phyloP scores from a whole-genome alignment of 30 jellyfish, hydroid and myxozoan genomes.

The Turritopsis rubra region DNA sequence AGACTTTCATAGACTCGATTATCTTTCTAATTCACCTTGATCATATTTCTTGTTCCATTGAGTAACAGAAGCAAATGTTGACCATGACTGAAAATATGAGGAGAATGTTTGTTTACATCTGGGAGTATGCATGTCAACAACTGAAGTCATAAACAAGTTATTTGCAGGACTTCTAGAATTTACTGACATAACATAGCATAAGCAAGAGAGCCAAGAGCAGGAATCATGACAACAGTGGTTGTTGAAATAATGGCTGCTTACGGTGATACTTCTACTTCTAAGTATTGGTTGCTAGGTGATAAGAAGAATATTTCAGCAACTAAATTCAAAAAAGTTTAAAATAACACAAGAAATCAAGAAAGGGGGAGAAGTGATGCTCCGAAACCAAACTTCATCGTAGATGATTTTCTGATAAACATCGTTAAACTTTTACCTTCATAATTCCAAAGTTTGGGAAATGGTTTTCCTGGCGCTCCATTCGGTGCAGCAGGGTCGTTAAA shows the following conservation, averaged over 20 bases:
- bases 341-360: not conserved
- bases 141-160: not conserved
- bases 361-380: not conserved
- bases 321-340: constrained; percentile 27
- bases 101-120: not conserved
- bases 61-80: constrained; percentile 80
- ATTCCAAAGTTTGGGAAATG: constrained; percentile 85
- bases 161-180: too few relatives aligned
- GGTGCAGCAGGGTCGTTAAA: constrained; percentile 87
- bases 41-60: constrained; percentile 78
- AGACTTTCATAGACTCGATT: not conserved
- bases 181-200: too few relatives aligned
- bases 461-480: constrained; percentile 65
- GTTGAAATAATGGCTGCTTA: constrained; percentile 38
- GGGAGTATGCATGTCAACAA: too few relatives aligned
- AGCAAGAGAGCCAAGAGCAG: too few relatives aligned
- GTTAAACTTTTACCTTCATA: constrained; percentile 58
- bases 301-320: constrained; percentile 90
- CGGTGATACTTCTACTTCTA: constrained; percentile 92
- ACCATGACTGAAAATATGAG: constrained; percentile 68
- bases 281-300: constrained; percentile 55
- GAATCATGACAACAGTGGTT: too few relatives aligned
- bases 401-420: not conserved
- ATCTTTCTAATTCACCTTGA: constrained; percentile 44
- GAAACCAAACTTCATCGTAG: not conserved